These are phyloP conservation scores for Brachynemurus nebulosus DNA, from an alignment of 2,888 invertebrate genomes.

Conservation along the genomic window DNA sequence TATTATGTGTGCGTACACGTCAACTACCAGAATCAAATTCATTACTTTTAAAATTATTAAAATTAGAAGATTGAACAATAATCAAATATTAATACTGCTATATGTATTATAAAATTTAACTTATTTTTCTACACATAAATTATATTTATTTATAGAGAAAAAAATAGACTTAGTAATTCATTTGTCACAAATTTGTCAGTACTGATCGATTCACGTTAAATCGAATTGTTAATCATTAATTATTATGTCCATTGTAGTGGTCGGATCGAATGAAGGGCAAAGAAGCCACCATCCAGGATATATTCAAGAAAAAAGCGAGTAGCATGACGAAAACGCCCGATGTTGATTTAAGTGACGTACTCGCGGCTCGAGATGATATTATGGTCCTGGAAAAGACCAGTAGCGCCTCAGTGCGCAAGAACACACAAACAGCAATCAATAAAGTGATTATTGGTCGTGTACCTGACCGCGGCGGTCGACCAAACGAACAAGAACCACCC, in stretches of 20 bases:
- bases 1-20: no score
- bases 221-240: constrained; percentile 3
- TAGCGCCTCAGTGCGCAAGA: constrained; percentile 68
- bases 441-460: constrained; percentile 79
- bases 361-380: constrained; percentile 73
- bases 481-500: constrained; percentile 81
- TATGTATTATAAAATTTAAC: no score
- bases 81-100: no score
- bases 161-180: no score
- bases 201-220: neutral
- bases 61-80: no score
- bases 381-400: constrained; percentile 88
- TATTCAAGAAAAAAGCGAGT: constrained; percentile 40
- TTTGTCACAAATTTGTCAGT: no score
- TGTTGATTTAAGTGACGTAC: constrained; percentile 59
- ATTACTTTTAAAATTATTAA: no score
- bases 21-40: no score
- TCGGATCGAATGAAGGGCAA: constrained; percentile 63
- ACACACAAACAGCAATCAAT: constrained; percentile 72
- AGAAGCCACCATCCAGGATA: constrained; percentile 51
- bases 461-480: constrained; percentile 88
- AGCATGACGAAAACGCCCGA: constrained; percentile 42
- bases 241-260: constrained; percentile 44
- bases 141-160: no score
- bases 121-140: no score